Evolutionary conservation across 2,113 vertebrate genomes (phyloP), one percentile per base, ranked within the genome.

Genomic region (Seriola aureovittata): DNA sequence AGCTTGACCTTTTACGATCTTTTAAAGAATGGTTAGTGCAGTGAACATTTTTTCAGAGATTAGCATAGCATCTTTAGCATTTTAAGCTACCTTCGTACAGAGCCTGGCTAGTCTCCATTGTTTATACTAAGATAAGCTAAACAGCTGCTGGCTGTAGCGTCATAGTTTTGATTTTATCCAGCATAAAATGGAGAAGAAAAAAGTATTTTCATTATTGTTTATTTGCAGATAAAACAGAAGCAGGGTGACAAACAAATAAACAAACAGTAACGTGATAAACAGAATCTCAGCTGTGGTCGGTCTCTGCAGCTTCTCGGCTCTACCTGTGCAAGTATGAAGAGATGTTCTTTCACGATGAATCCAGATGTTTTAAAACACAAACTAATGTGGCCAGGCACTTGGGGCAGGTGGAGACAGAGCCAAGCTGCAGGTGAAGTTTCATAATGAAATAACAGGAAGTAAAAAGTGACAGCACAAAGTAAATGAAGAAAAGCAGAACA

Each of bases 361-460:
- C 5, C n/a, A 23, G n/a, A 55, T 10, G 4, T 55, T 4, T 55
- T 2, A n/a, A 21, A 42, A 10, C 40, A 42, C 40, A 44, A n/a
- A 48, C 44, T 8, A 13, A 36, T 32, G 63, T 25, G 23, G 23
- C 73, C 88, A 89, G 88, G 88, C 85, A 89, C 88, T 89, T 87
- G 7, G 36, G 85, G 71, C 62, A 84, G 19, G 85, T 48, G 55
- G 65, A 67, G 48, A 52, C 13, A 16, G 40, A 42, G 34, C 36
- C 14, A 1, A 75, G 38, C 80, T 71, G 32, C 77, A 67, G 52
- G 36, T 57, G 67, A 63, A 7, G 19, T 32, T 75, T n/a, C 0
- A n/a, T 59, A 71, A 67, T n/a, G 5, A 54, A 23, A 23, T 12
- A 23, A n/a, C 19, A 19, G 48, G 17, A 29, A 71, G 34, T 7